These are phyloP conservation scores for Chrysoperla carnea DNA, from an alignment of 1,140 invertebrate species.

Conservation along the genomic window DNA sequence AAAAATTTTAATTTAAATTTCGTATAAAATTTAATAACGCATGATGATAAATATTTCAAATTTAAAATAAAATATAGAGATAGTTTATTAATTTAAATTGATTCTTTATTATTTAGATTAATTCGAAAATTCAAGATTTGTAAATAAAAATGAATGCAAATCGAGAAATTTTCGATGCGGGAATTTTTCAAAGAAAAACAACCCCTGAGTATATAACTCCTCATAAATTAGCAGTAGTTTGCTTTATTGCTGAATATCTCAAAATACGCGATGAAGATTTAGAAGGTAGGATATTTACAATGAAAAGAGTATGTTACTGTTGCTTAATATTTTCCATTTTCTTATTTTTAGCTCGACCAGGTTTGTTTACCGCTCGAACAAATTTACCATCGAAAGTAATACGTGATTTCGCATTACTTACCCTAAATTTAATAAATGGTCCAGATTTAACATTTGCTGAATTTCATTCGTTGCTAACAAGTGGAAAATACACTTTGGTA, in stretches of 20 bases:
- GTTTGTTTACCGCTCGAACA: constrained; percentile 13
- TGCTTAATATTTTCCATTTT: constrained; percentile 4
- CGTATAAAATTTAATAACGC: too few species aligned
- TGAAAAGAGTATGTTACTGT: neutral
- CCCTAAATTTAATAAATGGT: constrained; percentile 43
- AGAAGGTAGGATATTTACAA: constrained; percentile 2
- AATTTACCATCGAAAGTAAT: constrained; percentile 16
- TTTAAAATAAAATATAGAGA: too few species aligned
- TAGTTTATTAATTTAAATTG: too few species aligned
- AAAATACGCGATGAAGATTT: constrained; percentile 26
- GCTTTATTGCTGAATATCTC: constrained; percentile 33
- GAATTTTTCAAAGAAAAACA: constrained; percentile 13
- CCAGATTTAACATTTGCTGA: constrained; percentile 43
- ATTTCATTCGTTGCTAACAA: constrained; percentile 31
- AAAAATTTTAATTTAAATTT: too few species aligned
- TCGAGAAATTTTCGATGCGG: too few species aligned
- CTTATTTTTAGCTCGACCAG: constrained; percentile 10
- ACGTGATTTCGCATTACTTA: constrained; percentile 38
- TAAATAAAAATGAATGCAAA: too few species aligned
- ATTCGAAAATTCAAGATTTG: too few species aligned
- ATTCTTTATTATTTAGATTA: too few species aligned
- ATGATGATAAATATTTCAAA: too few species aligned
- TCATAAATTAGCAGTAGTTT: constrained; percentile 31
- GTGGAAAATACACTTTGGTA: constrained; percentile 31
- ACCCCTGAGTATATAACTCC: constrained; percentile 28